Conservation (phyloP, 2,888 invertebrate species). For the Tholera decimalis region DNA sequence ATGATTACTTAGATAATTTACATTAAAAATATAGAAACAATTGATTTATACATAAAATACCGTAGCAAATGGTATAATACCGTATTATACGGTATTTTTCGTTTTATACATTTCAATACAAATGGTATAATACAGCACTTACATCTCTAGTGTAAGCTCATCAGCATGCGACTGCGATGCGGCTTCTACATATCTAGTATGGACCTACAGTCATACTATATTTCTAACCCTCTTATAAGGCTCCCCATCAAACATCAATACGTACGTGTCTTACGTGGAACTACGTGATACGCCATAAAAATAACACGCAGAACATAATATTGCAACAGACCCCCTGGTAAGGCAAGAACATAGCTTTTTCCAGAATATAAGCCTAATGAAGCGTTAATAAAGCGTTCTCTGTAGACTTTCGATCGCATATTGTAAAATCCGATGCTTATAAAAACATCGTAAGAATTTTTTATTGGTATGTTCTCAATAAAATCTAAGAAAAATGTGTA, state of each 20-base stretch:
- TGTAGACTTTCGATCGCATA: constrained; percentile 9
- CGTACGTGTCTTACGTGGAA: constrained; percentile 11
- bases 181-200: constrained; percentile 12
- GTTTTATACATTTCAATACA: no score
- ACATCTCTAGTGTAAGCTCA: no score
- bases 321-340: neutral
- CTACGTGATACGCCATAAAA: constrained; percentile 31
- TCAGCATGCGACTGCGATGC: constrained; percentile 32
- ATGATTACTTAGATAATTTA: no score
- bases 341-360: neutral
- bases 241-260: constrained; percentile 3
- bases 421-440: constrained; percentile 16
- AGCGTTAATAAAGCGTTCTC: constrained; percentile 2
- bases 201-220: constrained; percentile 6
- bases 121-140: no score
- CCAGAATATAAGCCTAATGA: neutral
- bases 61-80: no score
- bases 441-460: constrained; percentile 17
- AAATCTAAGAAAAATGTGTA: constrained; percentile 23
- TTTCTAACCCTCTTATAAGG: neutral
- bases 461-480: constrained; percentile 17
- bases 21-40: no score
- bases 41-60: no score
- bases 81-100: no score
- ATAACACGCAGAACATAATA: neutral